phyloP scores from a whole-genome alignment of 2,113 vertebrate genomes.

The Seriola quinqueradiata region DNA sequence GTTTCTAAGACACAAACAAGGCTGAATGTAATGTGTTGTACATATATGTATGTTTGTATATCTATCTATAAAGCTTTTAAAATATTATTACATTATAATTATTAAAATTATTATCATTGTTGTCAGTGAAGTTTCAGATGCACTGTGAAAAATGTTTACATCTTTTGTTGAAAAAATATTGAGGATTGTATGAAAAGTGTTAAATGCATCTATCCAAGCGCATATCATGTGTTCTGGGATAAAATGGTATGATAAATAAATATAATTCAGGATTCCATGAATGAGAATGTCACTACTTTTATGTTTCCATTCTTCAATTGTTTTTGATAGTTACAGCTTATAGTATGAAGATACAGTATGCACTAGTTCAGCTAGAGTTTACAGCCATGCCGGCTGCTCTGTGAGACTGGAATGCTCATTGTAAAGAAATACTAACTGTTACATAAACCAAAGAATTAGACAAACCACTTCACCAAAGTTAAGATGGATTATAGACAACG shows the following conservation, averaged over 20 bases:
- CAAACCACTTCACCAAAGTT: too few relatives aligned
- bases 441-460: too few relatives aligned
- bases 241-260: conserved; percentile 61
- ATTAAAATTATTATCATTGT: conserved; percentile 61
- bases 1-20: conserved; percentile 56
- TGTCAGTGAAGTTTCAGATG: conserved; percentile 66
- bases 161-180: conserved; percentile 42
- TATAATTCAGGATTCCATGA: conserved; percentile 24
- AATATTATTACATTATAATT: conserved; percentile 39
- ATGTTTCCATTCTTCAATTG: neutral
- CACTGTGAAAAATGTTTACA: conserved; percentile 77
- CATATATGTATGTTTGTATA: conserved; percentile 56
- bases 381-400: neutral
- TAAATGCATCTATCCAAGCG: conserved; percentile 25
- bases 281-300: conserved; percentile 7
- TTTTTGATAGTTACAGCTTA: neutral
- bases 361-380: neutral
- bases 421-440: neutral
- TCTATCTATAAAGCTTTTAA: conserved; percentile 40
- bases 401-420: neutral
- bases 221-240: conserved; percentile 53
- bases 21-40: conserved; percentile 73
- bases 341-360: neutral
- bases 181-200: conserved; percentile 59
- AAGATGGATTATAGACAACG: too few relatives aligned